phyloP scores from a whole-genome alignment of 2,888 invertebrate species.

The Synergus itoensis region DNA sequence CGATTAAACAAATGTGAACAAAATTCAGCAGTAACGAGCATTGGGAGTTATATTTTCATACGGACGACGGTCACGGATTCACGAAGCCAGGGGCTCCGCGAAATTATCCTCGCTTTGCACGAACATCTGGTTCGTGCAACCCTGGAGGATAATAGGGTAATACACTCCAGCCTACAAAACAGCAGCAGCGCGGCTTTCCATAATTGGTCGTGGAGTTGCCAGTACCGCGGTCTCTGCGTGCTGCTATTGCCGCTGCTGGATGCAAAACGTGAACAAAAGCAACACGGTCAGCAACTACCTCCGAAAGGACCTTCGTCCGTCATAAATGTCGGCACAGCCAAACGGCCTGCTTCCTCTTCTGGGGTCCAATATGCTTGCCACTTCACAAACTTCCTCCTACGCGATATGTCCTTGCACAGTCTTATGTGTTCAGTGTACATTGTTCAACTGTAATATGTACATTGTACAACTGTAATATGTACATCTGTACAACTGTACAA shows the following conservation, averaged over 20 bases:
- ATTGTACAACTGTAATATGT: too few species aligned
- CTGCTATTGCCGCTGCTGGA: conserved; percentile 5
- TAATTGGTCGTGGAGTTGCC: conserved; percentile 53
- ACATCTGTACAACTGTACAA: too few species aligned
- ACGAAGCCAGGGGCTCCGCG: conserved; percentile 35
- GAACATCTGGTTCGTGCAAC: conserved; percentile 63
- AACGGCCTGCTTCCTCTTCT: not conserved
- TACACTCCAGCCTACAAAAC: conserved; percentile 47
- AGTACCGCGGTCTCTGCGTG: not conserved
- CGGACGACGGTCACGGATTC: conserved; percentile 41
- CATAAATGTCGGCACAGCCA: conserved; percentile 13
- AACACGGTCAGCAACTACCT: not conserved
- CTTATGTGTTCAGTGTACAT: not conserved
- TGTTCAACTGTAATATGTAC: too few species aligned
- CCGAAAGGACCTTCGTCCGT: not conserved
- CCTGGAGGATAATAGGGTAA: conserved; percentile 68
- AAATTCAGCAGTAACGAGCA: conserved; percentile 60
- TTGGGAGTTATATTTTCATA: conserved; percentile 53
- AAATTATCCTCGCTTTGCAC: conserved; percentile 58
- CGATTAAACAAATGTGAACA: conserved; percentile 57
- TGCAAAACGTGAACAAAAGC: conserved; percentile 13
- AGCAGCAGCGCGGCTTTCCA: conserved; percentile 51
- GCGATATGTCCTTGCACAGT: not conserved
- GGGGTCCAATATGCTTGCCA: not conserved
- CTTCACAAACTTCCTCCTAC: conserved; percentile 4